Conservation (phyloP, 2,113 vertebrate genomes). For the Panurus biarmicus region DNA sequence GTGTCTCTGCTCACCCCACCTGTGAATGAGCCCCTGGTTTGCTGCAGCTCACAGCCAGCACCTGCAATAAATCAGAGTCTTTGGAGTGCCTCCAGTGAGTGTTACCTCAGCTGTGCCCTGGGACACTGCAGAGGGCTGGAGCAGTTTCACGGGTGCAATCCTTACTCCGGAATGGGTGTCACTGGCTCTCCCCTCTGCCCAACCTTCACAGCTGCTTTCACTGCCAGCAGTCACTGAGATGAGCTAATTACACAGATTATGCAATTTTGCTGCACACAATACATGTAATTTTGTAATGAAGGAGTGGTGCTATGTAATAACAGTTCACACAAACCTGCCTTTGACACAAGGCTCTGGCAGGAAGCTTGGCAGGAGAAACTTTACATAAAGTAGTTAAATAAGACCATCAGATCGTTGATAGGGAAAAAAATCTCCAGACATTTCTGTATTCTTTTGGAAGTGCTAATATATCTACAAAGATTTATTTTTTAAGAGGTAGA, state of each 20-base stretch:
- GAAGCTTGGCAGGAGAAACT: neutral
- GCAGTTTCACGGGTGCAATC: neutral
- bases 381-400: neutral
- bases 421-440: neutral
- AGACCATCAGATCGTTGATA: neutral
- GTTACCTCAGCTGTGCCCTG: neutral
- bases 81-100: neutral
- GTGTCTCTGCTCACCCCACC: neutral
- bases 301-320: neutral
- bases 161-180: neutral
- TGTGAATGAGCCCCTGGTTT: neutral
- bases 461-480: neutral
- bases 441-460: neutral
- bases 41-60: neutral
- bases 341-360: neutral
- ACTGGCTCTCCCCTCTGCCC: neutral
- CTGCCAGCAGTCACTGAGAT: neutral
- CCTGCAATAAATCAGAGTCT: neutral
- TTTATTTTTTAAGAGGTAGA: neutral
- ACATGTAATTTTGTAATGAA: constrained; percentile 18
- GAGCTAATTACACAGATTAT: constrained; percentile 27
- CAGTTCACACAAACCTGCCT: neutral
- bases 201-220: neutral
- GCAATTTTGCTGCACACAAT: neutral
- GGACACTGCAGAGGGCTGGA: neutral